Percentiles rank a stretch among this genome's conserved stretches.
These are phyloP conservation scores for Carduelis carduelis DNA, from an alignment of 2,797 vertebrate genomes.

Conservation along the genomic window DNA sequence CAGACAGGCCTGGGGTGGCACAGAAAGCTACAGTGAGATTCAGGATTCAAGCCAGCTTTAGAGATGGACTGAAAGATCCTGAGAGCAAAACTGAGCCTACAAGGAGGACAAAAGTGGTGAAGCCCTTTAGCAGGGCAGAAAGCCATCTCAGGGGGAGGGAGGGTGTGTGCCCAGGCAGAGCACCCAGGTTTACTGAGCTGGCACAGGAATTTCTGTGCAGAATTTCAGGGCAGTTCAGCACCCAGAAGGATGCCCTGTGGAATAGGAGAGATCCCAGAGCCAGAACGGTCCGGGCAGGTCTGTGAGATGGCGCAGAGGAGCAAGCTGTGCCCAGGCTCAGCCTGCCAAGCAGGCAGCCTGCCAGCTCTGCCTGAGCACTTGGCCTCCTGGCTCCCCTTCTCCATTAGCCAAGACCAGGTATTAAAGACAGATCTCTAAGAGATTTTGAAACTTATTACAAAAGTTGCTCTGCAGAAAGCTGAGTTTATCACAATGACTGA, in stretches of 20 bases:
- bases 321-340: not conserved
- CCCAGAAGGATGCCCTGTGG: not conserved
- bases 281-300: not conserved
- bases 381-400: not conserved
- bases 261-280: not conserved
- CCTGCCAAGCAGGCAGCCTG: not conserved
- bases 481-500: not conserved
- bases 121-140: not conserved
- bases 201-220: not conserved
- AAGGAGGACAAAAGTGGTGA: fast-evolving
- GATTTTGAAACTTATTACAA: not conserved
- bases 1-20: not conserved
- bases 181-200: not conserved
- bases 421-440: not conserved
- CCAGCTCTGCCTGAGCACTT: not conserved
- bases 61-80: not conserved
- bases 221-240: not conserved
- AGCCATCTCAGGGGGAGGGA: not conserved
- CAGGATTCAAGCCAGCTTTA: not conserved
- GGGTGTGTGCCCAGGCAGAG: not conserved
- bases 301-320: not conserved
- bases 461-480: not conserved
- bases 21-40: not conserved
- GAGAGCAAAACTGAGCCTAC: not conserved
- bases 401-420: not conserved